Evolutionary conservation across 2,888 invertebrate species (phyloP).

Genomic region (Syrista parreyssii): DNA sequence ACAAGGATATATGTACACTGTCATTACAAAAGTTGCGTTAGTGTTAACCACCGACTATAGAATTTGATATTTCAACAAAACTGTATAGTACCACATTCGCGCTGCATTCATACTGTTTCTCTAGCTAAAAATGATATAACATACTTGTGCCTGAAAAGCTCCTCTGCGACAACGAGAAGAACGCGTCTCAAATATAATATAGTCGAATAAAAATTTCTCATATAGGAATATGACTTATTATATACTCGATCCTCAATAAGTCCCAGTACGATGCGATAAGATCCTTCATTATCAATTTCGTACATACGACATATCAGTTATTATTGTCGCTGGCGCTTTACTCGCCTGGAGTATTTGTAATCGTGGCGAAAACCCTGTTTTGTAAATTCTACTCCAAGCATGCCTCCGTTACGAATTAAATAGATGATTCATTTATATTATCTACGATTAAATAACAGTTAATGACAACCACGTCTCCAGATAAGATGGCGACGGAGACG

Average conservation of each 20-base stretch:
- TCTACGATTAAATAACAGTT: slow-evolving; percentile 26
- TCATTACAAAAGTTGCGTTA: slow-evolving; percentile 40
- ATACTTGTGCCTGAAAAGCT: not conserved
- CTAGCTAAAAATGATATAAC: not conserved
- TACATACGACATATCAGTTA: not conserved
- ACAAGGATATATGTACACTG: slow-evolving; percentile 53
- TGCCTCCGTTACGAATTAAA: slow-evolving; percentile 17
- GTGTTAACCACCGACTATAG: slow-evolving; percentile 3
- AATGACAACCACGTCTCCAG: slow-evolving; percentile 24
- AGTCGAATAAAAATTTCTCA: not conserved
- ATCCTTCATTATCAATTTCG: not conserved
- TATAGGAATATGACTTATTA: not conserved
- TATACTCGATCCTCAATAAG: not conserved
- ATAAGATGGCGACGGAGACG: slow-evolving; percentile 17
- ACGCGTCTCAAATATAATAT: not conserved
- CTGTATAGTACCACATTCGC: not conserved
- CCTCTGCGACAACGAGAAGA: not conserved
- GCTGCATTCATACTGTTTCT: not conserved
- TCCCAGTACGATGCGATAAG: not conserved
- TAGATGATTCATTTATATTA: slow-evolving; percentile 30
- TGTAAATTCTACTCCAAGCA: not conserved
- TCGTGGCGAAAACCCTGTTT: not conserved
- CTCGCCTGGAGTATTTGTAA: not conserved
- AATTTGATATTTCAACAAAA: not conserved
- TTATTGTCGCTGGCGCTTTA: not conserved